A percentile compares a stretch with the other conserved stretches of the same genome.
Conservation (phyloP, 2,113 vertebrate species). For the Platycercus adscitus region DNA sequence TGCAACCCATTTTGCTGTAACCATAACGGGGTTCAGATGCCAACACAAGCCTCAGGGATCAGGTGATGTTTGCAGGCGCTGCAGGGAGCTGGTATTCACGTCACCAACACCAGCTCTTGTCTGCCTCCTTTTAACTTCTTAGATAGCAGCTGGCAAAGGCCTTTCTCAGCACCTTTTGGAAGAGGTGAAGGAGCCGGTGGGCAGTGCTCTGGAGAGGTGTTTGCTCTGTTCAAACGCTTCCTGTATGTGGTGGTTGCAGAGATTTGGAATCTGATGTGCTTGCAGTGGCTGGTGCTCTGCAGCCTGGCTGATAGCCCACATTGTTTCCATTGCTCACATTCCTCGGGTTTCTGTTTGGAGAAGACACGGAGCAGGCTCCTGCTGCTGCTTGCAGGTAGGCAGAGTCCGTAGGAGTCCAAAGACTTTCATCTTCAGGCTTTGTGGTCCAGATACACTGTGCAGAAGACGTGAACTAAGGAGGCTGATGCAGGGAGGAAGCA, state of each 20-base stretch:
- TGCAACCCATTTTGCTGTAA: neutral
- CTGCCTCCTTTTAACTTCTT: neutral
- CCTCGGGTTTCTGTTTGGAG: neutral
- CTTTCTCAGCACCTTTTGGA: neutral
- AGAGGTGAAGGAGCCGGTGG: neutral
- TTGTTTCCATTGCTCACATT: neutral
- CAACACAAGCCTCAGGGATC: neutral
- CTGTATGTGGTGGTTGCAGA: neutral
- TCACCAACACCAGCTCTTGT: neutral
- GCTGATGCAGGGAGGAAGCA: neutral
- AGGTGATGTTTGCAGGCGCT: neutral
- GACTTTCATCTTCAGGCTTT: neutral
- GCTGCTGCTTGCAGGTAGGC: conserved; percentile 11
- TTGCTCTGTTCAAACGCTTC: neutral
- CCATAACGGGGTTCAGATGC: neutral
- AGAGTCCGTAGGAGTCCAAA: neutral
- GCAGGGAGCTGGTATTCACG: neutral
- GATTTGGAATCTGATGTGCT: neutral
- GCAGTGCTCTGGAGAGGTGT: neutral
- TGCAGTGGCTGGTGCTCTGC: neutral
- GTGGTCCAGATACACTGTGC: neutral
- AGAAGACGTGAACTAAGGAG: neutral
- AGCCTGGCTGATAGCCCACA: neutral
- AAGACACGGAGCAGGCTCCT: neutral
- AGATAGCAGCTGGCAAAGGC: neutral